Evolutionary conservation across 2,888 invertebrate genomes (phyloP).

Genomic region (Noctua pronuba): DNA sequence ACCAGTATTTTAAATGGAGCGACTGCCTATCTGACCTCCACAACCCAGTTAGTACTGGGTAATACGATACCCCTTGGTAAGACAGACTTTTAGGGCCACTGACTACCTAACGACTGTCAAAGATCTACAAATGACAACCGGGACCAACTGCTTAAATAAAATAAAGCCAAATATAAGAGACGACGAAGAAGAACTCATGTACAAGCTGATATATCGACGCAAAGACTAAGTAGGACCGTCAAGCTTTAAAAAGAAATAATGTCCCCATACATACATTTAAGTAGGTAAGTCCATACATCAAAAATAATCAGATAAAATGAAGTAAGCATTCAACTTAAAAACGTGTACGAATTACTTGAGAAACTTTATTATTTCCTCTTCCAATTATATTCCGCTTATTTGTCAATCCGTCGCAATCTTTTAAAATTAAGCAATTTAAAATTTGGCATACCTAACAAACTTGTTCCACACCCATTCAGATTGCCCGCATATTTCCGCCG

Average conservation of each 20-base stretch:
- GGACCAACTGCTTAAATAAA: background rate
- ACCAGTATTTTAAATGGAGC: no score
- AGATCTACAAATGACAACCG: no score
- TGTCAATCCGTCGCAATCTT: conserved; percentile 67
- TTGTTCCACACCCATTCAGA: conserved; percentile 66
- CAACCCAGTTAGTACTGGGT: no score
- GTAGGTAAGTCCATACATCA: conserved; percentile 26
- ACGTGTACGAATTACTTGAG: conserved; percentile 49
- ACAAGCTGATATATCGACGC: background rate
- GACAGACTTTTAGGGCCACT: no score
- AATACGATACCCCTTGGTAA: no score
- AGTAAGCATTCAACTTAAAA: conserved; percentile 47
- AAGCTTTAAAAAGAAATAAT: background rate
- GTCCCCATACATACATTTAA: background rate
- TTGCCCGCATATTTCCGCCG: conserved; percentile 59
- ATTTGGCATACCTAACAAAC: conserved; percentile 68
- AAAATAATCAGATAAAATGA: conserved; percentile 44
- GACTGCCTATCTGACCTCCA: no score
- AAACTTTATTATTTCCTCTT: conserved; percentile 63
- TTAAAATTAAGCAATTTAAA: conserved; percentile 68
- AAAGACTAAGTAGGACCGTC: background rate
- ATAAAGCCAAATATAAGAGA: background rate
- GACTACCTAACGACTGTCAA: no score
- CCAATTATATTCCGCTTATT: conserved; percentile 64
- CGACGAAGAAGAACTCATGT: background rate